Base-by-base conservation (phyloP, 2,888 invertebrate species). In the Falcaria lacertinaria region DNA sequence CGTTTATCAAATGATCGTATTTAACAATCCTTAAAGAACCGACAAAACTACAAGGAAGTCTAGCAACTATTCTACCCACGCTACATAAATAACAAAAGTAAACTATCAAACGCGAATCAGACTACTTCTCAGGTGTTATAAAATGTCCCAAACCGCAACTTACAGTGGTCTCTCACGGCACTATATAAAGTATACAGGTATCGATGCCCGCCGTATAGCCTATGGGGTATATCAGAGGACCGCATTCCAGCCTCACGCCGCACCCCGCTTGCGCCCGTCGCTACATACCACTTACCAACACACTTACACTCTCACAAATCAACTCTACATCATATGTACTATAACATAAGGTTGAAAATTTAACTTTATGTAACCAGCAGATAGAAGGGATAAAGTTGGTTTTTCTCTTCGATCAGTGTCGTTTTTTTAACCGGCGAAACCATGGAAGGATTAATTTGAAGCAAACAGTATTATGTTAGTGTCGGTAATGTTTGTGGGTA, bases 391-490 rank as follows among this genome's bases (percentile, higher is more conserved):
- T 48, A 1, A 60, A 51, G 14, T 28, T 64, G 52, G 64, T 53
- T 50, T 53, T 57, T 69, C 63, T 65, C 64, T 64, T 54, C 69
- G 73, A 79, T 77, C 70, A 72, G 66, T 62, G 74, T 79, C 67
- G 72, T 83, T 82, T 81, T 78, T 69, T 64, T 66, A 50, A 50
- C 65, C 74, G 61, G 69, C 78, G 70, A 81, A 83, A 82, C 81
- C 76, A 73, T 78, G 82, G 80, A 82, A 82, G 80, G 84, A 84
- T 85, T 86, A 82, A 86, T 85, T 85, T 72, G 74, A 80, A 71
- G 77, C 71, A 81, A 83, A 83, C 81, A 81, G 70, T 72, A 71
- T 74, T 74, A 67, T 64, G 65, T 65, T 57, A 68, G 67, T 57
- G 54, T 51, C 55, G 48, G 55, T 52, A 49, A 46, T 45, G 28